Evolutionary conservation across 1,140 invertebrate genomes (phyloP), one percentile per base, ranked within the genome.

Genomic region (Myzus persicae): DNA sequence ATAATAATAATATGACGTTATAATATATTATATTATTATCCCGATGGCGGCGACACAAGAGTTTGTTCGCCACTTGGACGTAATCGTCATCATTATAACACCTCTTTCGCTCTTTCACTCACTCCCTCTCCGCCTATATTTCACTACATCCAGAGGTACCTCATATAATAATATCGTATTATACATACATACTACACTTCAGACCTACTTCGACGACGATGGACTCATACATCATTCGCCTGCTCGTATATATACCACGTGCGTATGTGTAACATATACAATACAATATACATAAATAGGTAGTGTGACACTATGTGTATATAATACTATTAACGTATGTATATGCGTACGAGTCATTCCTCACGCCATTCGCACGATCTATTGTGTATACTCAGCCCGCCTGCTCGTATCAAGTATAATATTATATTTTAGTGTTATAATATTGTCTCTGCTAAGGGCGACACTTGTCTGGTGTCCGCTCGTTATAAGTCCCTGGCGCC

Each of bases 51-150:
- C 82, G 9, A 84, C 82, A 84, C 82, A 26, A 84, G 20, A 88
- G 31, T 48, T 36, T 44, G 42, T 85, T 84, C 84, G 24, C 40
- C 84, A 85, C 84, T 85, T 44, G 84, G 84, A 85, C 84, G 42
- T 44, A 85, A 85, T 85, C 84, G 40, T 85, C 84, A 85, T 85
- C 26, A 42, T 44, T 44, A 85, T 85, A 84, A 84, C 82, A 42
- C 82, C 82, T 84, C 82, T 84, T 40, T 6, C n/a, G 6, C 24
- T 84, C 6, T 84, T 5, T 85, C 84, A 1, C 40, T 44, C 84
- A 44, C 26, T 87, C 40, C 14, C 84, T 44, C 40, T 38, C 14
- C 20, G 14, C 20, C 46, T 84, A 9, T 42, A 84, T 84, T 11
- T 84, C 24, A 40, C 24, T 84, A 24, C 2, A 42, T 38, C 9